phyloP scores from a whole-genome alignment of 2,797 vertebrate species.

The Centroberyx gerrardi region DNA sequence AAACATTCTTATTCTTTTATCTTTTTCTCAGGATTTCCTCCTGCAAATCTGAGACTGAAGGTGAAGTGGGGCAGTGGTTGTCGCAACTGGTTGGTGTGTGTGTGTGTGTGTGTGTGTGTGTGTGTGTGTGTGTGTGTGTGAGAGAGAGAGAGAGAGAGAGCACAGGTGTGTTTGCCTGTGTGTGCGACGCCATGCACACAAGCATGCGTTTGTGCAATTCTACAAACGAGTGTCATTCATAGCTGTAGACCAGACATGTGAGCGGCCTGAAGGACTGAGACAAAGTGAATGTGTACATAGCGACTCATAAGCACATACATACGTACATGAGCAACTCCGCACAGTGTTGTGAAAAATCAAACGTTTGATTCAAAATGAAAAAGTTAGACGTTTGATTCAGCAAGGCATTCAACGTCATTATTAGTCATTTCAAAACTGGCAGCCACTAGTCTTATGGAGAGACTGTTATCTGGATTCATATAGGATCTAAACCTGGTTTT shows the following conservation, averaged over 20 bases:
- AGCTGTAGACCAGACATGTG: conserved; percentile 1
- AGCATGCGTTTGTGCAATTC: conserved; percentile 31
- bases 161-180: conserved; percentile 24
- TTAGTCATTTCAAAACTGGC: conserved; percentile 35
- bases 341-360: neutral
- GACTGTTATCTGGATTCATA: conserved; percentile 20
- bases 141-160: conserved; percentile 3
- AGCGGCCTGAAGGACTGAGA: conserved; percentile 18
- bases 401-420: neutral
- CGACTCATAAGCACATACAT: neutral
- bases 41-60: conserved; percentile 65
- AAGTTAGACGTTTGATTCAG: conserved; percentile 17
- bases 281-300: conserved; percentile 17
- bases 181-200: conserved; percentile 6
- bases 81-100: conserved; percentile 12
- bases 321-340: conserved; percentile 5
- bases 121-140: conserved; percentile 30
- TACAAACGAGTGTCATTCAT: conserved; percentile 6
- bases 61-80: conserved; percentile 61
- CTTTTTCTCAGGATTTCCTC: conserved; percentile 72
- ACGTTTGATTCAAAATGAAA: conserved; percentile 48
- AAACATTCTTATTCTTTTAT: conserved; percentile 60
- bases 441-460: neutral
- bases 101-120: conserved; percentile 25
- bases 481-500: conserved; percentile 4